These are phyloP conservation scores for Drosophila bipectinata DNA, from an alignment of 1,140 invertebrate species.

Conservation along the genomic window DNA sequence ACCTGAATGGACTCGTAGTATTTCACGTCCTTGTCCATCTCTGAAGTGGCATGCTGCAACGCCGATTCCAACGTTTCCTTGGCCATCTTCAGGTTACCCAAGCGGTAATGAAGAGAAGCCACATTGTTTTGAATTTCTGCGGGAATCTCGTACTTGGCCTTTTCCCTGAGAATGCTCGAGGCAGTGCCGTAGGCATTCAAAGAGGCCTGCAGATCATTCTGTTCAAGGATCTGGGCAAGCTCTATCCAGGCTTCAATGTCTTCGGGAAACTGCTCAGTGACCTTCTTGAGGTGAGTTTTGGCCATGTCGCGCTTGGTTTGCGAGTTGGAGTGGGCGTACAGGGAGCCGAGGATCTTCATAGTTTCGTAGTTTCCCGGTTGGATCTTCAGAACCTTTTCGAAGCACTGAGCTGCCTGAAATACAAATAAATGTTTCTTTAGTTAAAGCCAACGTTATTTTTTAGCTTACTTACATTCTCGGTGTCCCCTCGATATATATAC, in stretches of 20 bases:
- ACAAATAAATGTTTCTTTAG: background rate
- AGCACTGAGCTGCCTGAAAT: slow-evolving; percentile 96
- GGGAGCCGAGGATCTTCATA: slow-evolving; percentile 99
- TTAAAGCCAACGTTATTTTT: background rate
- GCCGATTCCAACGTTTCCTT: slow-evolving; percentile 95
- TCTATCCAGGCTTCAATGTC: slow-evolving; percentile 99
- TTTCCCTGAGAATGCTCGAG: slow-evolving; percentile 96
- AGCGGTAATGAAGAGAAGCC: slow-evolving; percentile 95
- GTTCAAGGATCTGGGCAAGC: slow-evolving; percentile 98
- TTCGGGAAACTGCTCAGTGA: slow-evolving; percentile 98
- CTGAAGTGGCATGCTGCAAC: slow-evolving; percentile 90
- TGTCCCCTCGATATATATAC: slow-evolving; percentile 98
- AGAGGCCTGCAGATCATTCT: slow-evolving; percentile 94
- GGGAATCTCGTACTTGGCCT: slow-evolving; percentile 97
- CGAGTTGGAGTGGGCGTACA: slow-evolving; percentile 96
- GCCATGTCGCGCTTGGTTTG: slow-evolving; percentile 97
- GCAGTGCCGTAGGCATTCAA: slow-evolving; percentile 97
- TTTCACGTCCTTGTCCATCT: slow-evolving; percentile 93
- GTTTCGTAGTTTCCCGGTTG: slow-evolving; percentile 99
- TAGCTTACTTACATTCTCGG: slow-evolving; percentile 92
- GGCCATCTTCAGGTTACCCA: slow-evolving; percentile 93
- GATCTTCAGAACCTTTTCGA: slow-evolving; percentile 99
- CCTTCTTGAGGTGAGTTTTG: slow-evolving; percentile 94
- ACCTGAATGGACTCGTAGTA: slow-evolving; percentile 99
- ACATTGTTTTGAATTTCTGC: slow-evolving; percentile 99